phyloP scores from a whole-genome alignment of 2,113 vertebrate species.

The Stigmatopora argus region DNA sequence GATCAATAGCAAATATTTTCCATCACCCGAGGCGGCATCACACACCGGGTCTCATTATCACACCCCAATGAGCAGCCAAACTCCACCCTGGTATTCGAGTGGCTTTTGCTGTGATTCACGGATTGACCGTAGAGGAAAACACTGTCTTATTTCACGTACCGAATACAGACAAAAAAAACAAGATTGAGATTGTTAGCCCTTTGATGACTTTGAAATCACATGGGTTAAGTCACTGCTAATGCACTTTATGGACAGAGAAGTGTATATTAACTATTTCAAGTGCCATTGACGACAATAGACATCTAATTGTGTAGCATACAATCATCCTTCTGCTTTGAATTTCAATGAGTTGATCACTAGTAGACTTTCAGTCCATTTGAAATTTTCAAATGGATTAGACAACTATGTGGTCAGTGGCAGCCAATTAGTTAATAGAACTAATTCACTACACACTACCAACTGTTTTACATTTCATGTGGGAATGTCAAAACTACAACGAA shows the following conservation, averaged over 20 bases:
- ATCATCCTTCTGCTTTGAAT: too few species aligned
- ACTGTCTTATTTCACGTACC: slow-evolving; percentile 16
- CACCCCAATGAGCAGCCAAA: not conserved
- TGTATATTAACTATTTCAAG: not conserved
- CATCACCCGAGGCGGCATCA: slow-evolving; percentile 37
- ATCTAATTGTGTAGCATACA: too few species aligned
- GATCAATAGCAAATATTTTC: slow-evolving; percentile 42
- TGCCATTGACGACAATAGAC: too few species aligned
- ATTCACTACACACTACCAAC: not conserved
- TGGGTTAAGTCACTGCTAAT: slow-evolving; percentile 34
- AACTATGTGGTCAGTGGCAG: too few species aligned
- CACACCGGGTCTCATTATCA: slow-evolving; percentile 6
- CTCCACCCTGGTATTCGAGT: not conserved
- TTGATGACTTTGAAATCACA: not conserved
- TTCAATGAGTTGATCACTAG: too few species aligned
- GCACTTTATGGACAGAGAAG: slow-evolving; percentile 6
- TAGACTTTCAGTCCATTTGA: too few species aligned
- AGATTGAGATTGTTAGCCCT: slow-evolving; percentile 7
- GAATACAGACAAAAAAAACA: slow-evolving; percentile 15
- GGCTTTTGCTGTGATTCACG: not conserved
- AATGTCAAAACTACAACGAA: not conserved
- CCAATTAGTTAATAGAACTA: not conserved
- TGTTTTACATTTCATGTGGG: not conserved
- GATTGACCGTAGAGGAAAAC: slow-evolving; percentile 11
- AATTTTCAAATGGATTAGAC: too few species aligned